Percentiles rank a stretch among this genome's conserved stretches.
Conservation (phyloP, 2,113 vertebrate species). For the Otocyon megalotis region DNA sequence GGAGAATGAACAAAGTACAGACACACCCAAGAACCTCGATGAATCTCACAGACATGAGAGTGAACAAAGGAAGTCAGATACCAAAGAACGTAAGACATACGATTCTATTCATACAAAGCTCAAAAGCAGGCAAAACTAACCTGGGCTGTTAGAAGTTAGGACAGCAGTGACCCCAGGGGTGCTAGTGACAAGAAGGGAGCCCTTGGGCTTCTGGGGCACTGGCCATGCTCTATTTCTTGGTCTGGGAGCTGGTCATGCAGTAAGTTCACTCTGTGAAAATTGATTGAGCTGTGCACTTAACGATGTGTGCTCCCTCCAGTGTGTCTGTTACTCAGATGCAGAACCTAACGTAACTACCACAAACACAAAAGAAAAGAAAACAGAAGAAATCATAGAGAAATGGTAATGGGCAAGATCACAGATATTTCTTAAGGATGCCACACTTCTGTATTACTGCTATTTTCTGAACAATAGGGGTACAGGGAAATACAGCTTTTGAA, state of each 20-base stretch:
- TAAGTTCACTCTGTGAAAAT: background rate
- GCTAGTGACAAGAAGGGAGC: background rate
- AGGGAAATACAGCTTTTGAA: background rate
- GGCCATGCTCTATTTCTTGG: background rate
- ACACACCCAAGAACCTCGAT: background rate
- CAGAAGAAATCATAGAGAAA: background rate
- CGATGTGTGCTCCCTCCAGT: background rate
- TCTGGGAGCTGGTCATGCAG: background rate
- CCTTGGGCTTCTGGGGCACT: background rate
- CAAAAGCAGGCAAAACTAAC: constrained; percentile 42
- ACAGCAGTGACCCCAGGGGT: background rate
- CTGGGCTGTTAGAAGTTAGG: background rate
- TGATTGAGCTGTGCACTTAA: background rate
- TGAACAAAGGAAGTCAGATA: constrained; percentile 29
- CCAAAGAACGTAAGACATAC: background rate
- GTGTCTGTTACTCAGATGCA: background rate
- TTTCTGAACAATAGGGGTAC: background rate
- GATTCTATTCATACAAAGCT: constrained; percentile 31
- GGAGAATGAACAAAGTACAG: background rate
- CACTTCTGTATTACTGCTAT: background rate
- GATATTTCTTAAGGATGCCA: background rate
- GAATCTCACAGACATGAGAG: background rate
- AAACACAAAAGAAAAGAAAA: background rate
- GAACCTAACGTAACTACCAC: background rate
- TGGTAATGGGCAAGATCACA: background rate